A percentile compares a stretch with the other conserved stretches of the same genome.
Evolutionary conservation across 1,140 invertebrate genomes (phyloP).

Genomic region (Sinella curviseta): DNA sequence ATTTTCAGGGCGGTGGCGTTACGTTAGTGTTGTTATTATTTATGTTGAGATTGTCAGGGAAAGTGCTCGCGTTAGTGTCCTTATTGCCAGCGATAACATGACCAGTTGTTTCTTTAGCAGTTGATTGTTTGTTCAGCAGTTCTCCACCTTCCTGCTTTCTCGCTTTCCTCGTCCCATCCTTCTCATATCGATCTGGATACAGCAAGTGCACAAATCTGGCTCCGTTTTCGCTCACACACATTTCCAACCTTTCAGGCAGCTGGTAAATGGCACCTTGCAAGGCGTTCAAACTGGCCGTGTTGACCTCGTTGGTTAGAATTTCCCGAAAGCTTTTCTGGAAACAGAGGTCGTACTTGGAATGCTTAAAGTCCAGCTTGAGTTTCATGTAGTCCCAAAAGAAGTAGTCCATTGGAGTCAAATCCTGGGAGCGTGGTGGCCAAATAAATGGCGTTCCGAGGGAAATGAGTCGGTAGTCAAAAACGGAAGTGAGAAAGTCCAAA

Average conservation of each 20-base stretch:
- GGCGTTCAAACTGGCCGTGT: conserved; percentile 9
- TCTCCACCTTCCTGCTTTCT: neutral
- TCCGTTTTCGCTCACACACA: conserved; percentile 36
- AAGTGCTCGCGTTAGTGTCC: no score
- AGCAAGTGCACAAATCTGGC: conserved; percentile 31
- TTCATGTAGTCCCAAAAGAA: conserved; percentile 47
- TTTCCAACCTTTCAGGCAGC: conserved; percentile 25
- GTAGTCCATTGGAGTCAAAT: conserved; percentile 47
- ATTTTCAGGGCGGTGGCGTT: no score
- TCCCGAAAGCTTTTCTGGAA: conserved; percentile 21
- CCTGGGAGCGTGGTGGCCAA: conserved; percentile 45
- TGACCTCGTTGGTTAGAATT: conserved; percentile 25
- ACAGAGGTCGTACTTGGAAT: conserved; percentile 1
- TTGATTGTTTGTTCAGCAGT: no score
- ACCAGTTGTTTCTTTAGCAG: no score
- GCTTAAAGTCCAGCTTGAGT: conserved; percentile 8
- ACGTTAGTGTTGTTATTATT: no score
- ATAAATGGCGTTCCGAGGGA: conserved; percentile 26
- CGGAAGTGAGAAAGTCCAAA: conserved; percentile 30
- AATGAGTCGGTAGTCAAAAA: conserved; percentile 37
- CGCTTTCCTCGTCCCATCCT: neutral
- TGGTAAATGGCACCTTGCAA: conserved; percentile 27
- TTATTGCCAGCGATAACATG: no score
- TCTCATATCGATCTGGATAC: neutral
- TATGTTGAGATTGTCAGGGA: no score